Evolutionary conservation across 2,888 invertebrate species (phyloP).

Genomic region (Mactromeris polynyma): DNA sequence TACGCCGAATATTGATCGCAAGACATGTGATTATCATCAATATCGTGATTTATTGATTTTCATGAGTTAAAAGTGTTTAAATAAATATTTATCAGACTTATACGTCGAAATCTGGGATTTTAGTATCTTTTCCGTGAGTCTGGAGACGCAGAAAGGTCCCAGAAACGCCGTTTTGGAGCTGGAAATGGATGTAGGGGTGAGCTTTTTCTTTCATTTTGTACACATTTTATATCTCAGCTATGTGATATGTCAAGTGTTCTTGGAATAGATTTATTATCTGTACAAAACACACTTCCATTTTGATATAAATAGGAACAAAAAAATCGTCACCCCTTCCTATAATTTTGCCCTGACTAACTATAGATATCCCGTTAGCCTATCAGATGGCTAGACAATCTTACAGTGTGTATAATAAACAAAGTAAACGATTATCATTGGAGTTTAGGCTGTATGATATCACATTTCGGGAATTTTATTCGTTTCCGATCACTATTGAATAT

Average conservation of each 20-base stretch:
- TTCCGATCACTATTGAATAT: not conserved
- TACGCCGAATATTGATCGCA: not conserved
- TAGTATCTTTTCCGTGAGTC: not conserved
- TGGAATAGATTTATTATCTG: constrained; percentile 63
- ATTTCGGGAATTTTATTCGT: not conserved
- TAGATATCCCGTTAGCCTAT: constrained; percentile 6
- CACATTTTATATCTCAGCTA: constrained; percentile 7
- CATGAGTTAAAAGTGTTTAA: not conserved
- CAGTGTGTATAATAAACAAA: not conserved
- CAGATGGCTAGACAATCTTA: not conserved
- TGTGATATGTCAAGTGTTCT: constrained; percentile 60
- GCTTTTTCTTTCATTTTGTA: constrained; percentile 21
- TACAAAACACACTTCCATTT: constrained; percentile 60
- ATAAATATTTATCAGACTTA: not conserved
- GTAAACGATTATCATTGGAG: not conserved
- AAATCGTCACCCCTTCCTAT: not conserved
- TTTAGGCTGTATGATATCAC: not conserved
- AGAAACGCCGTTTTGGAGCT: constrained; percentile 23
- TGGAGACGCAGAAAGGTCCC: not conserved
- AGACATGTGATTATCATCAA: not conserved
- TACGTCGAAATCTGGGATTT: not conserved
- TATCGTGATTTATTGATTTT: not conserved
- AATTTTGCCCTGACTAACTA: not conserved
- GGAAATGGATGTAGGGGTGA: constrained; percentile 33
- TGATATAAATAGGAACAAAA: constrained; percentile 27